phyloP scores from a whole-genome alignment of 35 echinoderm and acorn worm species.

The Nesometra sesokonis region DNA sequence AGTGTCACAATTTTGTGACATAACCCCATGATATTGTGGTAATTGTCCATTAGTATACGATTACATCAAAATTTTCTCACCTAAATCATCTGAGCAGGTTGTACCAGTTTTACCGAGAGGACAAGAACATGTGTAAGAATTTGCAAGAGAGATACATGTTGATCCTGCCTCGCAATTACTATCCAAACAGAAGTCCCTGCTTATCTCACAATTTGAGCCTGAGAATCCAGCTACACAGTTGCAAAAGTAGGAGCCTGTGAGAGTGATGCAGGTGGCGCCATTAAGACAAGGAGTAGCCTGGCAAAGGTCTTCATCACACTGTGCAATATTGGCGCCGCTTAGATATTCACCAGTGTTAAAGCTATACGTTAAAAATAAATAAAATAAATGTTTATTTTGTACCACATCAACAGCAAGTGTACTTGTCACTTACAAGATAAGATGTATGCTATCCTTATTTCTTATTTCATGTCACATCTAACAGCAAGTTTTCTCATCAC shows the following conservation, averaged over 20 bases:
- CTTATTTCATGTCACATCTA: too few relatives aligned
- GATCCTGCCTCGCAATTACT: slow-evolving; percentile 46
- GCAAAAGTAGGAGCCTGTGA: slow-evolving; percentile 28
- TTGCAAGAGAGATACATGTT: slow-evolving; percentile 26
- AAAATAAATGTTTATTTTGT: too few relatives aligned
- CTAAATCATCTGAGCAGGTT: slow-evolving; percentile 33
- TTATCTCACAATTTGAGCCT: slow-evolving; percentile 45
- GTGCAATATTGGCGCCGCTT: slow-evolving; percentile 43
- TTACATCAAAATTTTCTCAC: too few relatives aligned
- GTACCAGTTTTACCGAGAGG: slow-evolving; percentile 37
- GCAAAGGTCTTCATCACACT: slow-evolving; percentile 67
- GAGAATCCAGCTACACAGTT: slow-evolving; percentile 46
- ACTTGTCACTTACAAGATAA: too few relatives aligned
- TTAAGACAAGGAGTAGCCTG: slow-evolving; percentile 57
- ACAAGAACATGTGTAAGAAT: slow-evolving; percentile 51
- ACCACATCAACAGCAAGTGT: too few relatives aligned
- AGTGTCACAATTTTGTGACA: not conserved
- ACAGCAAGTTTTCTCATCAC: too few relatives aligned
- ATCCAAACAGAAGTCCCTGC: slow-evolving; percentile 28
- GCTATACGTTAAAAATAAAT: slow-evolving; percentile 9
- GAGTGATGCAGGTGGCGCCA: slow-evolving; percentile 37
- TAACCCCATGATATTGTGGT: not conserved
- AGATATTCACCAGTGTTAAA: slow-evolving; percentile 46
- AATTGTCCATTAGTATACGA: too few relatives aligned
- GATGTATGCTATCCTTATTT: too few relatives aligned